Base-by-base conservation (phyloP, 2,797 vertebrate genomes). In the Tragelaphus oryx region DNA sequence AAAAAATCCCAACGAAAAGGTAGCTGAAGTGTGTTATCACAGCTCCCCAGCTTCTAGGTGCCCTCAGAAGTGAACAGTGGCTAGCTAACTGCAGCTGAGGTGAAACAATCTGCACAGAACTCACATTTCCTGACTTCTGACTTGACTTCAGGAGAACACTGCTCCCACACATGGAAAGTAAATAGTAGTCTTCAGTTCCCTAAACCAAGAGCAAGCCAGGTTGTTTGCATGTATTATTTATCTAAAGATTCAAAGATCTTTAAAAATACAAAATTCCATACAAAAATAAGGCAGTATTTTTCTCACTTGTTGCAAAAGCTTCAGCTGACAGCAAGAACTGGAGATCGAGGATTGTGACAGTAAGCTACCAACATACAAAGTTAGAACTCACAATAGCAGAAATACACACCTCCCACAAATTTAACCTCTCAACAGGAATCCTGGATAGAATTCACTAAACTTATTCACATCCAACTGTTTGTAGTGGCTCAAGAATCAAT, bases 151-250 rank as follows among this genome's bases (percentile, higher is more conserved):
- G 55, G 8, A 78, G 57, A 89, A 82, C 54, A 89, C 26, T 82
- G 65, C 22, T 91, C 59, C n/a, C 54, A 75, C 30, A 91, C 52
- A 78, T 7, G 12, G 33, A 59, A 92, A 91, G 68, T 48, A 93
- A 91, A 81, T 44, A 78, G 10, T 26, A 81, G 54, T 30, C 52
- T 92, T 95, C 52, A 78, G 59, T 37, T 82, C 16, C 28, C 54
- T 92, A 94, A 93, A 83, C 74, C 71, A 83, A 87, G 26, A 95
- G 44, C 62, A 96, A 48, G 59, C 8, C 74, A 81, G 9, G 24
- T 50, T 79, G 13, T 59, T 18, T 85, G 24, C 20, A 79, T 86
- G 37, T 48, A 28, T 30, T 33, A 87, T 59, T 44, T 89, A 44
- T 37, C 78, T 80, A 76, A 87, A 60, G 3, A 11, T 76, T 82